Evolutionary conservation across 2,888 invertebrate species (phyloP).

Genomic region (Synergus gifuensis): DNA sequence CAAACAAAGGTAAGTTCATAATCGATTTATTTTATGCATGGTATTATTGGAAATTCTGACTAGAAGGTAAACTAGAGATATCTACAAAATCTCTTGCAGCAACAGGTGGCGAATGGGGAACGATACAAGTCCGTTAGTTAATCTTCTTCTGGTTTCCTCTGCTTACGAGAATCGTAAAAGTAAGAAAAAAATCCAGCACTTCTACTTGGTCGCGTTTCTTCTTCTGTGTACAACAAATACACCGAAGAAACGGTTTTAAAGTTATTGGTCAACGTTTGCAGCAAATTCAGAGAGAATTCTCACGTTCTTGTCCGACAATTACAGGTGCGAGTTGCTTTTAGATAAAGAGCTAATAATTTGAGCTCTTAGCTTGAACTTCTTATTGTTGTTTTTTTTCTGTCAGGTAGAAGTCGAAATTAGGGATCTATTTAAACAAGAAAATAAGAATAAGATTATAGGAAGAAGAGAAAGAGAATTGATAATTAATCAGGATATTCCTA

Average conservation of each 20-base stretch:
- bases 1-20: conserved; percentile 49
- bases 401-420: background rate
- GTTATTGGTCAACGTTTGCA: conserved; percentile 20
- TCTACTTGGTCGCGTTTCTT: conserved; percentile 16
- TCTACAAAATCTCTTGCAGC: conserved; percentile 28
- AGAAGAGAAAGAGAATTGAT: too few species aligned
- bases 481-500: background rate
- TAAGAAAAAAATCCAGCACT: conserved; percentile 28
- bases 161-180: conserved; percentile 8
- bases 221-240: background rate
- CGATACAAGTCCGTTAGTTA: conserved; percentile 36
- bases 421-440: background rate
- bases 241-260: conserved; percentile 28
- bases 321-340: conserved; percentile 8
- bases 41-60: background rate
- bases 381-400: background rate
- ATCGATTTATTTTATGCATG: conserved; percentile 1
- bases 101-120: conserved; percentile 36
- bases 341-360: conserved; percentile 21
- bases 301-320: conserved; percentile 25
- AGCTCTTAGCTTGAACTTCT: conserved; percentile 17
- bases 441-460: background rate
- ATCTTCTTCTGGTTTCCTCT: conserved; percentile 38
- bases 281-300: conserved; percentile 32
- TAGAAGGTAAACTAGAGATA: background rate